A percentile compares a stretch with the other conserved stretches of the same genome.
Conservation (phyloP, 2,113 vertebrate genomes). For the Cyanoderma ruficeps region DNA sequence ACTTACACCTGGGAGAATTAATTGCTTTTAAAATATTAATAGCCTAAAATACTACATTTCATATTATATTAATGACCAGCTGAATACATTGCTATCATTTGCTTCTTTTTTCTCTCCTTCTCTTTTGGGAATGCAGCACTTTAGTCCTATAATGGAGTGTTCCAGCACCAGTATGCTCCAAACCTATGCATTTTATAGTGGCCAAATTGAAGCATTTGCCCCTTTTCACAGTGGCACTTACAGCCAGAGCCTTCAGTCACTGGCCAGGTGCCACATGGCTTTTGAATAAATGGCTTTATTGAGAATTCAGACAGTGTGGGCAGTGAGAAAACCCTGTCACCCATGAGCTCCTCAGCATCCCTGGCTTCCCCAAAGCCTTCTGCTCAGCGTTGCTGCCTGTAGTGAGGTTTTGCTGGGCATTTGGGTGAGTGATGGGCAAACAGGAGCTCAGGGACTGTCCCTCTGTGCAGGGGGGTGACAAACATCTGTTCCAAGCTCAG, state of each 20-base stretch:
- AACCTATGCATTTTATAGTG: neutral
- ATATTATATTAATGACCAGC: neutral
- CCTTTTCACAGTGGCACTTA: neutral
- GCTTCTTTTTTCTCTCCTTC: neutral
- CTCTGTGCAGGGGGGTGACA: rapidly evolving
- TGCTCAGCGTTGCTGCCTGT: neutral
- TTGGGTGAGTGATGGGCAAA: neutral
- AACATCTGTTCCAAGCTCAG: neutral
- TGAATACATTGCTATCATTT: neutral
- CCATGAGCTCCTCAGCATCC: neutral
- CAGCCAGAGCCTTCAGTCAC: neutral
- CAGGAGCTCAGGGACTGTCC: neutral
- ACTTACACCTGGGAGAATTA: neutral
- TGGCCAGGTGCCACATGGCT: neutral
- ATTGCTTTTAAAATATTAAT: neutral
- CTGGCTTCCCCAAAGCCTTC: neutral
- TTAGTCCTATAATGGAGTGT: neutral
- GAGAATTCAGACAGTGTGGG: neutral
- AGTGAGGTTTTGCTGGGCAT: neutral
- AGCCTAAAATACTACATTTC: neutral
- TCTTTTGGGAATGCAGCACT: neutral
- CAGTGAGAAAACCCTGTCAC: neutral
- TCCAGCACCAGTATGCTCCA: neutral
- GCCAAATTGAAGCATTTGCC: neutral
- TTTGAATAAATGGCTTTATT: neutral